Percentiles rank a stretch among this genome's conserved stretches.
Evolutionary conservation across 2,888 invertebrate species (phyloP).

Genomic region (Lithophane leautieri): DNA sequence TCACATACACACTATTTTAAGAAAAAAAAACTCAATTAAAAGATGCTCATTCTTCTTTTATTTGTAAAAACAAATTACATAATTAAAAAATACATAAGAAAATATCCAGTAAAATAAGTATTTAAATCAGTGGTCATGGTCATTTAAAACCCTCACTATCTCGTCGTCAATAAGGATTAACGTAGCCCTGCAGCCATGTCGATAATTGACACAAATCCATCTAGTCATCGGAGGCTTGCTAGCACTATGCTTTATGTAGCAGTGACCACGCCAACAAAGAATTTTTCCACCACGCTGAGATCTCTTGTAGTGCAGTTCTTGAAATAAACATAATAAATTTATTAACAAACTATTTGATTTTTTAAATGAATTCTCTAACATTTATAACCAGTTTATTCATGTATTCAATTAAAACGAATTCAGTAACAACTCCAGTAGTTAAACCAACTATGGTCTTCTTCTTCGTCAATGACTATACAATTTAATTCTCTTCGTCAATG

Average conservation of each 20-base stretch:
- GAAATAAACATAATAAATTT: not conserved
- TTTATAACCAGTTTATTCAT: not conserved
- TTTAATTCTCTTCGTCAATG: too few relatives aligned
- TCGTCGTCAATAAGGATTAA: slow-evolving; percentile 11
- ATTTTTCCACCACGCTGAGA: slow-evolving; percentile 7
- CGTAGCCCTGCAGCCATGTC: slow-evolving; percentile 22
- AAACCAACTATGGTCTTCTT: not conserved
- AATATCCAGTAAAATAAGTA: not conserved
- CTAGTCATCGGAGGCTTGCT: slow-evolving; percentile 22
- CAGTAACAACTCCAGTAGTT: not conserved
- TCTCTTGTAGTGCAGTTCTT: not conserved
- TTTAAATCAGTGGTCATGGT: slow-evolving; percentile 15
- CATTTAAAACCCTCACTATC: slow-evolving; percentile 21
- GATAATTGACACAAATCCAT: slow-evolving; percentile 16
- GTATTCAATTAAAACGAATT: not conserved
- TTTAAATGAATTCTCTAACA: not conserved
- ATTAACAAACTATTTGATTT: not conserved
- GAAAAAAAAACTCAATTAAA: not conserved
- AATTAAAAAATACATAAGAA: not conserved
- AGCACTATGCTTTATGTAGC: slow-evolving; percentile 26
- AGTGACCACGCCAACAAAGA: not conserved
- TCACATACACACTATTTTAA: not conserved
- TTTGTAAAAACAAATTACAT: not conserved
- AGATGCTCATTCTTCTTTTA: not conserved
- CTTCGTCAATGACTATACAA: not conserved